Percentiles rank a stretch among this genome's conserved stretches.
These are phyloP conservation scores for Amphimallon solstitiale DNA, from an alignment of 2,888 invertebrate species.

Conservation along the genomic window DNA sequence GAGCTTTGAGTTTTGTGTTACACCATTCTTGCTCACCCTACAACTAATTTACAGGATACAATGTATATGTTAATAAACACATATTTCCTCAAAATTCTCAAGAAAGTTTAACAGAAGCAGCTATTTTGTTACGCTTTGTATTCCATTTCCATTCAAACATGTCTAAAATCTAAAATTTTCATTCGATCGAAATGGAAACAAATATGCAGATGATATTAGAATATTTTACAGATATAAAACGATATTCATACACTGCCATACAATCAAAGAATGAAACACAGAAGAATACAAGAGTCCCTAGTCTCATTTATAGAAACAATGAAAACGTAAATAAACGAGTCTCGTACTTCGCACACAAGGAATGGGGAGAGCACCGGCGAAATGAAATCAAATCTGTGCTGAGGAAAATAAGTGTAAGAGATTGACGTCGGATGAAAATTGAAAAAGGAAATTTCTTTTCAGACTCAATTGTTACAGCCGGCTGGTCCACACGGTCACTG, in stretches of 20 bases:
- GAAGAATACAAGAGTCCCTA: slow-evolving; percentile 49
- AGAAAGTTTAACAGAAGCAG: too few species aligned
- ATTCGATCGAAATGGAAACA: too few species aligned
- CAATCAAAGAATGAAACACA: background rate
- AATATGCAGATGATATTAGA: background rate
- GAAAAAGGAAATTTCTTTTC: slow-evolving; percentile 67
- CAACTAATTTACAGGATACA: too few species aligned
- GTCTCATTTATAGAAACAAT: slow-evolving; percentile 62
- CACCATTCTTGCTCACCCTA: too few species aligned
- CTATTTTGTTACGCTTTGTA: too few species aligned
- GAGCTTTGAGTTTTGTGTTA: too few species aligned
- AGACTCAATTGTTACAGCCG: slow-evolving; percentile 64
- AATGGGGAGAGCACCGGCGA: slow-evolving; percentile 43
- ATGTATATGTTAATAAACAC: too few species aligned
- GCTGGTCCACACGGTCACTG: slow-evolving; percentile 58
- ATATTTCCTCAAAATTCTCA: too few species aligned
- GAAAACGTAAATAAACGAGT: slow-evolving; percentile 58
- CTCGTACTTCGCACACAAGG: slow-evolving; percentile 9
- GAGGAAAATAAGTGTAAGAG: slow-evolving; percentile 64
- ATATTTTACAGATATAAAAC: background rate
- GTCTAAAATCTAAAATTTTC: too few species aligned
- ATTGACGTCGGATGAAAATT: slow-evolving; percentile 64
- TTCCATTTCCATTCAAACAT: too few species aligned
- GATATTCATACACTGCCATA: background rate
- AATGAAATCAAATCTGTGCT: slow-evolving; percentile 64